Base-by-base conservation (phyloP, 1,140 invertebrate genomes). In the Cephus cinctus region DNA sequence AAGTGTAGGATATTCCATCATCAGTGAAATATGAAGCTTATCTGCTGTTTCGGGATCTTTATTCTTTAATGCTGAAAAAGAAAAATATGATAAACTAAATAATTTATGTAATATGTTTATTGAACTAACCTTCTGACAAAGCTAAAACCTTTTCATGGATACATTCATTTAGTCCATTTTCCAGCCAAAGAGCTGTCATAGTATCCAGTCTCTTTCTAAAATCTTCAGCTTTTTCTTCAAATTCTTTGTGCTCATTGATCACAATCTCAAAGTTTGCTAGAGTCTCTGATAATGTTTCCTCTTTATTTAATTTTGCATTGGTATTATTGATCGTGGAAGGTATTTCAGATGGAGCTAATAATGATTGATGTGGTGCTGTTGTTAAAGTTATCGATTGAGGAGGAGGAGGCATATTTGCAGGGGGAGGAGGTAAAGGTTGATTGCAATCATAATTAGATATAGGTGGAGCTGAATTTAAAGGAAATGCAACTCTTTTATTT, bases 401-500 rank as follows among this genome's bases (percentile, higher is more conserved):
- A 15, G 49, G 23, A 3, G 69, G 65, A 25, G 69, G 67, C 15
- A 66, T 35, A 20, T 52, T 50, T 15, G 18, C 38, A 18, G 44
- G 11, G 16, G 58, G 43, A 23, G 58, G 41, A 1, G 32, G 19
- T 36, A 18, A 9, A 18, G 32, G 36, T 22, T 42, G 31, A 14
- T 11, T 9, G 3, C 30, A 23, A 36, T 48, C 38, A 38, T 16
- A 59, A 2, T 43, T 46, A 23, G 38, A 16, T 14, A 46, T 11
- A 4, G 52, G 11, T 8, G 27, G 23, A 8, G 48, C 56, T 9
- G 67, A 65, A 39, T 52, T 58, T 22, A 77, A 40, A 12, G 78
- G 76, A 57, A 78, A 78, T 15, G 75, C 72, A 3, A 80, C 70
- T 38, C 78, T 58, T 49, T 78, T 80, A 40, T 76, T 79, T 14